phyloP scores from a whole-genome alignment of 2,113 vertebrate genomes.

The Corythaixoides concolor region DNA sequence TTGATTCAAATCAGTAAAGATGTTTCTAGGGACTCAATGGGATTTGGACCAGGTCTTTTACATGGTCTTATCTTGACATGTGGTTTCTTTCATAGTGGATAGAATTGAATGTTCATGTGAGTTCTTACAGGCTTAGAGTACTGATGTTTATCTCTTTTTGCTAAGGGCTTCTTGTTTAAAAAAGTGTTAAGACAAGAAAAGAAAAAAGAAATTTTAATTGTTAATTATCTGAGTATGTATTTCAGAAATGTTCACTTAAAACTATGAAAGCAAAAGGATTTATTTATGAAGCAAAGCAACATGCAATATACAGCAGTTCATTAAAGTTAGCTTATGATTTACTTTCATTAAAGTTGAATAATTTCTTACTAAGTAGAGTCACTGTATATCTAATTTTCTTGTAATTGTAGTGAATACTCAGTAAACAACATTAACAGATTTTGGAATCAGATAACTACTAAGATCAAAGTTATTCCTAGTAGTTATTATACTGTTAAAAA shows the following conservation, averaged over 20 bases:
- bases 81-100: neutral
- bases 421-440: neutral
- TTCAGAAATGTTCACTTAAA: constrained; percentile 43
- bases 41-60: neutral
- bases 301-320: constrained; percentile 32
- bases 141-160: neutral
- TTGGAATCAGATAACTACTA: neutral
- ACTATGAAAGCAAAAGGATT: constrained; percentile 38
- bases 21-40: neutral
- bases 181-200: neutral
- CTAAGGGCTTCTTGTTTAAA: neutral
- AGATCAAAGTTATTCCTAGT: constrained; percentile 31
- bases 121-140: neutral
- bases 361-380: constrained; percentile 10
- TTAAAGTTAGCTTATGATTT: constrained; percentile 35
- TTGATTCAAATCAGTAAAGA: neutral
- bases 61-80: neutral
- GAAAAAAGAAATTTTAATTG: constrained; percentile 1
- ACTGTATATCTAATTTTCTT: constrained; percentile 12
- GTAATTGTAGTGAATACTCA: neutral
- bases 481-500: neutral
- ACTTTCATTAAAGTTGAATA: constrained; percentile 36
- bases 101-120: neutral
- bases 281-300: constrained; percentile 60
- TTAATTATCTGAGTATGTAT: constrained; percentile 50